Evolutionary conservation across 2,888 invertebrate species (phyloP).

Genomic region (Diplolepis rosae): DNA sequence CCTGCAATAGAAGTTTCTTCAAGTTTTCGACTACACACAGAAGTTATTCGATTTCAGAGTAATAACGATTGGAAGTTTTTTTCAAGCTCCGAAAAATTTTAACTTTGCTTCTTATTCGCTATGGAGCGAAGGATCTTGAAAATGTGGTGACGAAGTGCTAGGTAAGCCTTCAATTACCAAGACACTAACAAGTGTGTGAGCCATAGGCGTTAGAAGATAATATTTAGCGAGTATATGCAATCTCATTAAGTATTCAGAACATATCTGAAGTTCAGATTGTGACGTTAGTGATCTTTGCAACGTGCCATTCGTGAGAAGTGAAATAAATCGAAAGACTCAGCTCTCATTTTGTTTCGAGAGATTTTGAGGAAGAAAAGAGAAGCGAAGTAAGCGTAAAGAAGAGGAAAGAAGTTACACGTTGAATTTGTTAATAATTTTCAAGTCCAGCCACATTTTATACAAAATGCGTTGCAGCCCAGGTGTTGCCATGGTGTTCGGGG

Average conservation of each 20-base stretch:
- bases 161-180: slow-evolving; percentile 62
- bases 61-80: not conserved
- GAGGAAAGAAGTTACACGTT: not conserved
- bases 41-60: slow-evolving; percentile 14
- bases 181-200: slow-evolving; percentile 72
- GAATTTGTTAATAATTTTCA: not conserved
- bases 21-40: not conserved
- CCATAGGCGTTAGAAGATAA: slow-evolving; percentile 60
- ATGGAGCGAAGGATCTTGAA: slow-evolving; percentile 71
- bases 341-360: not conserved
- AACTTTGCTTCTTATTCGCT: slow-evolving; percentile 38
- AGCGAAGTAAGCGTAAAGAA: not conserved
- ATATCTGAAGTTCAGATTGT: slow-evolving; percentile 16
- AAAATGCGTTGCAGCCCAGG: slow-evolving; percentile 68
- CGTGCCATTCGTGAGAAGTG: slow-evolving; percentile 1
- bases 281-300: slow-evolving; percentile 3
- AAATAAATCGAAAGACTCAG: slow-evolving; percentile 8
- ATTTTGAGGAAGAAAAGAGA: not conserved
- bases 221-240: not conserved
- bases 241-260: not conserved
- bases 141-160: slow-evolving; percentile 70
- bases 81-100: not conserved
- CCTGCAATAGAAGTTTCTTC: not conserved
- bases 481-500: slow-evolving; percentile 72
- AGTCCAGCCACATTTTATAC: slow-evolving; percentile 33